phyloP scores from a whole-genome alignment of 2,113 vertebrate genomes.

The Alethe diademata region DNA sequence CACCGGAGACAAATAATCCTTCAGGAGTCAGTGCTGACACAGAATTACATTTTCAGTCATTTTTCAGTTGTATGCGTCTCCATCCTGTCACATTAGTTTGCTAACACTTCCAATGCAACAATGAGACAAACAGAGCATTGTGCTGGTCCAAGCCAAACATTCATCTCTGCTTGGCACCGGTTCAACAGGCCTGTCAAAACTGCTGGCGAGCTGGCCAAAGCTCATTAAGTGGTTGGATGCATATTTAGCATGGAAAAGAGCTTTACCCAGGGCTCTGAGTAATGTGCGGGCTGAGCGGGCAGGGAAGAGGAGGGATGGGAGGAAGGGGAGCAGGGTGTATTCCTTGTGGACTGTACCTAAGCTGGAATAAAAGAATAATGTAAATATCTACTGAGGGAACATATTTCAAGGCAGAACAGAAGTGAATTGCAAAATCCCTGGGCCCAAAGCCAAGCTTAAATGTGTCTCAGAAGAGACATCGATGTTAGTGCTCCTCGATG shows the following conservation, averaged over 20 bases:
- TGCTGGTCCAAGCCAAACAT: slow-evolving; percentile 68
- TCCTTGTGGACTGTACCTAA: neutral
- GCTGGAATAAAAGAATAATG: neutral
- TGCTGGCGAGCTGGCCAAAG: slow-evolving; percentile 62
- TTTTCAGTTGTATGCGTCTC: slow-evolving; percentile 54
- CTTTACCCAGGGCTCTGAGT: slow-evolving; percentile 27
- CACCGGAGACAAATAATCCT: slow-evolving; percentile 56
- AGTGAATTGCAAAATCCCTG: slow-evolving; percentile 26
- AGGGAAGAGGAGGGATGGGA: neutral
- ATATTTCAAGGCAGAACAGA: neutral
- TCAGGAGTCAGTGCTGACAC: slow-evolving; percentile 56
- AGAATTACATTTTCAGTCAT: slow-evolving; percentile 67
- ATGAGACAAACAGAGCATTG: slow-evolving; percentile 72
- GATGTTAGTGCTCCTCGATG: neutral
- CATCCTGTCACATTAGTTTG: slow-evolving; percentile 70
- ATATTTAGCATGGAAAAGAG: slow-evolving; percentile 64
- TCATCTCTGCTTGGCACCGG: slow-evolving; percentile 65
- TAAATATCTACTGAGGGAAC: neutral
- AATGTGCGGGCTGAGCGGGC: neutral
- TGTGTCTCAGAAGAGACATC: neutral
- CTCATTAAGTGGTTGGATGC: slow-evolving; percentile 69
- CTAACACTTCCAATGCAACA: slow-evolving; percentile 72
- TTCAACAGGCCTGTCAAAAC: slow-evolving; percentile 70
- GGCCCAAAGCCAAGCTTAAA: neutral
- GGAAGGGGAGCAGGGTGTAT: neutral